A percentile compares a stretch with the other conserved stretches of the same genome.
These are phyloP conservation scores for Stegodyphus mimosarum DNA, from an alignment of 1,140 invertebrate species.

Conservation along the genomic window DNA sequence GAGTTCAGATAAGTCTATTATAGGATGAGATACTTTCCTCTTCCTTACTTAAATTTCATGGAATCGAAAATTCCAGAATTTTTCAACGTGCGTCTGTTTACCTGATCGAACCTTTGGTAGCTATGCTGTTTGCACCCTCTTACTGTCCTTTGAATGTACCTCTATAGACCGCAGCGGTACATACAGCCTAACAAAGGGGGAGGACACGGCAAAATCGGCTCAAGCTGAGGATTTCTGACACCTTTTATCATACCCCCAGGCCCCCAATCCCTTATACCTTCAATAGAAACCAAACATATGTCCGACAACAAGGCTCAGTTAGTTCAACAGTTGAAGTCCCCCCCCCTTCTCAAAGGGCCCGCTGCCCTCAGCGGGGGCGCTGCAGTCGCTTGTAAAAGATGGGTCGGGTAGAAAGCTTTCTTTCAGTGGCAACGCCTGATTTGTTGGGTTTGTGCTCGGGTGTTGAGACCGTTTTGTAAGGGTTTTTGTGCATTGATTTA, in stretches of 20 bases:
- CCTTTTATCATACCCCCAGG: constrained; percentile 29
- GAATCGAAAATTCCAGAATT: too few relatives aligned
- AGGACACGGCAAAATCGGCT: constrained; percentile 33
- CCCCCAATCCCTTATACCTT: neutral
- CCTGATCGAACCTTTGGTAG: too few relatives aligned
- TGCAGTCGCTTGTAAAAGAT: constrained; percentile 9
- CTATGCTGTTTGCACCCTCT: neutral
- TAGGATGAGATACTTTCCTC: too few relatives aligned
- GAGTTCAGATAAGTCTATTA: too few relatives aligned
- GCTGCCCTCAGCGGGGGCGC: constrained; percentile 1
- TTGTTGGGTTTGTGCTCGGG: constrained; percentile 43
- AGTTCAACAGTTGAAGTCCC: constrained; percentile 23
- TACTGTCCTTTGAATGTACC: neutral
- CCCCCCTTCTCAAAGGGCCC: constrained; percentile 12
- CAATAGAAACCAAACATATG: constrained; percentile 58
- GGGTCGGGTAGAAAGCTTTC: neutral
- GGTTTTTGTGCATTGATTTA: constrained; percentile 25
- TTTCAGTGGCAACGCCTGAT: constrained; percentile 43
- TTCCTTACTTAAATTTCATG: too few relatives aligned
- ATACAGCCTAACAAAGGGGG: neutral
- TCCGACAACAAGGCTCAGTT: constrained; percentile 41
- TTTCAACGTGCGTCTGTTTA: too few relatives aligned
- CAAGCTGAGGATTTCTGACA: constrained; percentile 41
- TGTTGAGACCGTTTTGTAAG: constrained; percentile 43
- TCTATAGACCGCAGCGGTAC: neutral